Percentiles rank a stretch among this genome's conserved stretches.
Evolutionary conservation across 2,113 vertebrate species (phyloP).

Genomic region (Elgaria multicarinata): DNA sequence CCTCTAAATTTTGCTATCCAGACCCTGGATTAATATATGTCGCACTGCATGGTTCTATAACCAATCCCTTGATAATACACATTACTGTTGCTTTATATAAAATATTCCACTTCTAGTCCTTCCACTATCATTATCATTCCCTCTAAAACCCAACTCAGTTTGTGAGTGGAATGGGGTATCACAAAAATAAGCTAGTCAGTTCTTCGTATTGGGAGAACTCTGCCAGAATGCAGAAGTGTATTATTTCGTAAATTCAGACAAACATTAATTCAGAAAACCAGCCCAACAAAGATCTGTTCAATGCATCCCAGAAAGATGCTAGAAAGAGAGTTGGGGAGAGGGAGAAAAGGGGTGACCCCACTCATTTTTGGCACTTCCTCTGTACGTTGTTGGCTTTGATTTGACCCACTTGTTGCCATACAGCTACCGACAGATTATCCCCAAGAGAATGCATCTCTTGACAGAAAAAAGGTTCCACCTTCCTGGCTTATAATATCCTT

Average conservation of each 20-base stretch:
- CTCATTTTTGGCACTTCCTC: too few species aligned
- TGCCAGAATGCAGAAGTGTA: too few species aligned
- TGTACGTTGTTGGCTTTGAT: too few species aligned
- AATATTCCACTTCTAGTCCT: neutral
- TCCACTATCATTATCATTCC: neutral
- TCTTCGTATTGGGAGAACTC: neutral
- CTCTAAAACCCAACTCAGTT: neutral
- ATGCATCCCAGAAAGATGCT: neutral
- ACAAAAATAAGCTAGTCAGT: neutral
- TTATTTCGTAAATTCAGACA: neutral
- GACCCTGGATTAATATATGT: neutral
- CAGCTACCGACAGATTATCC: neutral
- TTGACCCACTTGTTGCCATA: too few species aligned
- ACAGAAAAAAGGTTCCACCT: neutral
- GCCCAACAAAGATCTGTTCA: neutral
- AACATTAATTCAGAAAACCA: neutral
- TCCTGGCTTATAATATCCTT: neutral
- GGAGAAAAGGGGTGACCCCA: too few species aligned
- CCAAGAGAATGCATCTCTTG: neutral
- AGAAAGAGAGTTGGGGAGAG: too few species aligned
- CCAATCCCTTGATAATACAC: neutral
- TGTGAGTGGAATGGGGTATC: too few species aligned
- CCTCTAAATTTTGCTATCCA: rapidly evolving
- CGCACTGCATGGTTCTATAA: neutral
- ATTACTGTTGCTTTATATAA: neutral